Evolutionary conservation across 2,888 invertebrate species (phyloP).

Genomic region (Minunthozetes semirufus): DNA sequence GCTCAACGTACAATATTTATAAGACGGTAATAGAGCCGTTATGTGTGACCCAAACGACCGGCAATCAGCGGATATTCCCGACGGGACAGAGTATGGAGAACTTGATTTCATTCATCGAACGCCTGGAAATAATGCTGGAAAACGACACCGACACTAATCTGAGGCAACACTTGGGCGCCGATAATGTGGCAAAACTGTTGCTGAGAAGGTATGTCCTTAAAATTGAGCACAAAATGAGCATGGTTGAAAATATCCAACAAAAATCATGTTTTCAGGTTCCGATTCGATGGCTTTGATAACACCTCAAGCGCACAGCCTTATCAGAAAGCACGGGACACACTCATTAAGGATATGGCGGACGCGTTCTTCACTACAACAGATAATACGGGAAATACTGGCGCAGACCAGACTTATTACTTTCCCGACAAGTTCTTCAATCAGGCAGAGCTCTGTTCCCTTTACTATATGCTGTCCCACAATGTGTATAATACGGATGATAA

Average conservation of each 20-base stretch:
- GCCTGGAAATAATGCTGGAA: slow-evolving; percentile 9
- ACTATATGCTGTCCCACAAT: slow-evolving; percentile 42
- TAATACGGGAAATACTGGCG: background rate
- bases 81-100: slow-evolving; percentile 36
- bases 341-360: background rate
- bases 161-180: slow-evolving; percentile 1
- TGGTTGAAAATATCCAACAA: too few species aligned
- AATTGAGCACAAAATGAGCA: too few species aligned
- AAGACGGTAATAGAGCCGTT: background rate
- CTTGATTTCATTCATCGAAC: slow-evolving; percentile 34
- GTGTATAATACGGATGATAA: slow-evolving; percentile 31
- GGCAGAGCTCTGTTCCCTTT: slow-evolving; percentile 41
- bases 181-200: slow-evolving; percentile 29
- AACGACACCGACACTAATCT: slow-evolving; percentile 1
- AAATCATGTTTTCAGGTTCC: slow-evolving; percentile 30
- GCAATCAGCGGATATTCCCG: background rate
- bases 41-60: background rate
- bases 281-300: slow-evolving; percentile 18
- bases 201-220: slow-evolving; percentile 25
- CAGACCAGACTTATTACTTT: slow-evolving; percentile 6
- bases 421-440: slow-evolving; percentile 23
- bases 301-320: too few species aligned
- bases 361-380: background rate
- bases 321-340: too few species aligned
- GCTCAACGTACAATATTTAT: background rate